Evolutionary conservation across 2,888 invertebrate genomes (phyloP), one percentile per base, ranked within the genome.

Genomic region (Rutpela maculata): DNA sequence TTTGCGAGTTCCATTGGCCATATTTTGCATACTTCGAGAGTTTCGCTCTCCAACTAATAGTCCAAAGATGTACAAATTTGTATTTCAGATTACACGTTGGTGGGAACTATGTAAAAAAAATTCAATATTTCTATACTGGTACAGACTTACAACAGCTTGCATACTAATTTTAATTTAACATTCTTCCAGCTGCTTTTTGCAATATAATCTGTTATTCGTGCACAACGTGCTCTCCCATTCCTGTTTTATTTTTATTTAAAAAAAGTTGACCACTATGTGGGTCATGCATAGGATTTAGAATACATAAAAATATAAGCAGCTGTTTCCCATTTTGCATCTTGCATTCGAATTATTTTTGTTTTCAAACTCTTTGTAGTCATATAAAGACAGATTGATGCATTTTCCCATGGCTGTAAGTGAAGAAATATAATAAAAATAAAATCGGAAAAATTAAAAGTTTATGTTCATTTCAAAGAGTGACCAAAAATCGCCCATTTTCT

Each of bases 311-410:
- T 50, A 18, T 15, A 17, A n/a, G 55, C 69, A 69, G 57, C 35
- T 69, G 69, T 69, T 69, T 69, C 35, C n/a, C 19, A 11, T 35
- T 69, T 38, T 18, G 15, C 31, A 69, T 57, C 50, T 50, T 50
- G 50, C 50, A n/a, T 50, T n/a, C 50, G 50, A n/a, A 15, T n/a
- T 50, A 50, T 50, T 50, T 26, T n/a, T 50, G n/a, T 50, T 50
- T 50, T 50, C n/a, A 50, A 15, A 50, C 15, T 15, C n/a, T n/a
- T 50, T 50, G 50, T 9, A 35, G 0, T 7, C 31, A 3, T 7
- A 35, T 7, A 35, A 35, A 35, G 9, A 9, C 7, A 35, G 31
- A 7, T 35, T 35, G 9, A 35, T 35, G 31, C 2, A 9, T 35
- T 35, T 26, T 0, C 31, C 9, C 31, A 35, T 35, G 31, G 7